Evolutionary conservation across 2,888 invertebrate species (phyloP).

Genomic region (Drosophila lutescens): DNA sequence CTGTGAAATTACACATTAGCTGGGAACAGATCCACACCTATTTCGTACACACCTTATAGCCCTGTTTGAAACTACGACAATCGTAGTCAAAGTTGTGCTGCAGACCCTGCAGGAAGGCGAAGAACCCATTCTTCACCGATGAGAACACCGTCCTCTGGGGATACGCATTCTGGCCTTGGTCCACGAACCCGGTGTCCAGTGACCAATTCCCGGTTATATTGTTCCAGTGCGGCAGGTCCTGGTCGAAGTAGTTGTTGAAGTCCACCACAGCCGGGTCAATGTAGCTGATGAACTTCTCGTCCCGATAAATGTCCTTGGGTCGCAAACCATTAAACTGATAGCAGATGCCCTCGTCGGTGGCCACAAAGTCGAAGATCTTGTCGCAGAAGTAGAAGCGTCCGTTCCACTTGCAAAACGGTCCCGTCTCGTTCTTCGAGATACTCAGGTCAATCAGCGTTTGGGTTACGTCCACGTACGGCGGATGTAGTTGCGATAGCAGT

Average conservation of each 20-base stretch:
- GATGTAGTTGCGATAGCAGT: slow-evolving; percentile 45
- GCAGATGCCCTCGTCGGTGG: slow-evolving; percentile 83
- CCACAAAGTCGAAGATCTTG: slow-evolving; percentile 79
- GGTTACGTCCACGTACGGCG: slow-evolving; percentile 53
- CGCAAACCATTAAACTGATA: slow-evolving; percentile 83
- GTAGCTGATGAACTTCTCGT: slow-evolving; percentile 71
- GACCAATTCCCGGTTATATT: slow-evolving; percentile 85
- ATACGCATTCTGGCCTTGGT: slow-evolving; percentile 87
- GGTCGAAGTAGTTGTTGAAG: slow-evolving; percentile 75
- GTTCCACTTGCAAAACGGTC: slow-evolving; percentile 82
- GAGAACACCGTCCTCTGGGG: slow-evolving; percentile 88
- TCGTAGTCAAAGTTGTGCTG: slow-evolving; percentile 88
- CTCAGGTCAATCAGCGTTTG: slow-evolving; percentile 75
- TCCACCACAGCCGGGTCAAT: slow-evolving; percentile 72
- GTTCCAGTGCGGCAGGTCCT: slow-evolving; percentile 51
- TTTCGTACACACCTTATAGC: slow-evolving; percentile 86
- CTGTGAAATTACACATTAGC: slow-evolving; percentile 48
- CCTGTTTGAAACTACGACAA: slow-evolving; percentile 90
- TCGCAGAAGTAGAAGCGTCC: slow-evolving; percentile 82
- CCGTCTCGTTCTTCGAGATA: slow-evolving; percentile 79
- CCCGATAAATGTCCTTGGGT: slow-evolving; percentile 79
- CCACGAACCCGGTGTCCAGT: slow-evolving; percentile 87
- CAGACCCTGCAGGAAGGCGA: slow-evolving; percentile 87
- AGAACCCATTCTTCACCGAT: slow-evolving; percentile 88
- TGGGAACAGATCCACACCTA: slow-evolving; percentile 8